phyloP scores from a whole-genome alignment of 2,113 vertebrate species.

The Hirundichthys speculiger region DNA sequence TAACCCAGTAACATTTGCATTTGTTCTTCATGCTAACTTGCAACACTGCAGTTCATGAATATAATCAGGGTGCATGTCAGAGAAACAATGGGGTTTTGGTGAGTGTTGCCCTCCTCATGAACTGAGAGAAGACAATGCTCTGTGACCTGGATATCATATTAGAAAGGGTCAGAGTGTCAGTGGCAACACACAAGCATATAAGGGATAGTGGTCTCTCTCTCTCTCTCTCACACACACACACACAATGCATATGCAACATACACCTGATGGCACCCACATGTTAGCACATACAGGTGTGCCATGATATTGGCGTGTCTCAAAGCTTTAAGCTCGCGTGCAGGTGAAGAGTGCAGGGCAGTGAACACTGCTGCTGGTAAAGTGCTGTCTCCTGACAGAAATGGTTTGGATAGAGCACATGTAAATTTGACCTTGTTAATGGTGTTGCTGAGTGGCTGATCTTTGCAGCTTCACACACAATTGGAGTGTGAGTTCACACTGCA shows the following conservation, averaged over 20 bases:
- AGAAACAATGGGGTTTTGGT: constrained; percentile 25
- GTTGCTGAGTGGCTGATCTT: constrained; percentile 47
- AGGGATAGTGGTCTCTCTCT: not conserved
- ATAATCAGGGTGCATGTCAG: constrained; percentile 40
- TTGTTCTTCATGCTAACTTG: constrained; percentile 17
- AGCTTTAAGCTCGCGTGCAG: constrained; percentile 28
- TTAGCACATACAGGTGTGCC: not conserved
- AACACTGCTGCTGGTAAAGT: constrained; percentile 10
- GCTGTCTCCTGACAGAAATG: constrained; percentile 9
- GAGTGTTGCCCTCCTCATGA: constrained; percentile 41
- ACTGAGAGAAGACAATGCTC: constrained; percentile 49
- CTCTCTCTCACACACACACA: constrained; percentile 6
- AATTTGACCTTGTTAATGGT: constrained; percentile 42
- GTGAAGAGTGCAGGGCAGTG: constrained; percentile 8
- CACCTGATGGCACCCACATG: not conserved
- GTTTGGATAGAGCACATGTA: constrained; percentile 10
- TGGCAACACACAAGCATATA: constrained; percentile 4
- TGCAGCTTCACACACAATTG: constrained; percentile 50
- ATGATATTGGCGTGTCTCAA: not conserved
- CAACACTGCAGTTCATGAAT: constrained; percentile 13
- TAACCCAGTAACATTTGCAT: constrained; percentile 34
- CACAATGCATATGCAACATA: not conserved
- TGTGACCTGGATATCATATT: constrained; percentile 62
- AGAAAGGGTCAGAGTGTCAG: constrained; percentile 32
- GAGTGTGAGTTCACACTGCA: constrained; percentile 40